A percentile compares a stretch with the other conserved stretches of the same genome.
phyloP scores from a whole-genome alignment of 2,797 vertebrate genomes.

The Meriones psammophilus region DNA sequence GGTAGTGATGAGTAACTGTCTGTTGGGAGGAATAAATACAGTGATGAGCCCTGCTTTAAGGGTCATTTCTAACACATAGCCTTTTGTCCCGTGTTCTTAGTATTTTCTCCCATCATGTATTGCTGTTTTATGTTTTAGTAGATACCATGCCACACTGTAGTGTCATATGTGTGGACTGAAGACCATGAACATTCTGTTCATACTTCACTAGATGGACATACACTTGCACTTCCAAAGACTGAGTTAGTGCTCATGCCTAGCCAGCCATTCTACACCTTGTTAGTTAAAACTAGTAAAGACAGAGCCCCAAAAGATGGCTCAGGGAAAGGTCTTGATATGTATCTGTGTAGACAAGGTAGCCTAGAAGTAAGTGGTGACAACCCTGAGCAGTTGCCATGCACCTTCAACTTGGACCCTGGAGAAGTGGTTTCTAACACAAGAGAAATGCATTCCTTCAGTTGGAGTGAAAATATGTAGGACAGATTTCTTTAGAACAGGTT shows the following conservation, averaged over 20 bases:
- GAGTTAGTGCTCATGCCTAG: not conserved
- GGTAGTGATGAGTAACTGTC: not conserved
- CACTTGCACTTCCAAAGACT: not conserved
- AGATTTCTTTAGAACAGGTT: not conserved
- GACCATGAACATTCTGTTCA: not conserved
- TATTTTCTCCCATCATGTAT: not conserved
- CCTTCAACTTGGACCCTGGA: fast-evolving
- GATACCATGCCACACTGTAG: not conserved
- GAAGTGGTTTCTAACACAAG: not conserved
- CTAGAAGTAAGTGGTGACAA: not conserved
- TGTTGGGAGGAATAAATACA: not conserved
- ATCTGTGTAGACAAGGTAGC: not conserved
- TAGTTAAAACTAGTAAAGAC: not conserved
- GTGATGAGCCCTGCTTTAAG: not conserved
- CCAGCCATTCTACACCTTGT: not conserved
- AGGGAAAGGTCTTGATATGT: not conserved
- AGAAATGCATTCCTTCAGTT: not conserved
- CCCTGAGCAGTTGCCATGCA: not conserved
- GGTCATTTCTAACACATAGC: not conserved
- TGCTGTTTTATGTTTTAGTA: not conserved
- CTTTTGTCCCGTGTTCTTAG: not conserved
- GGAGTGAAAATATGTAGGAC: not conserved
- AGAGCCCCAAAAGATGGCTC: not conserved
- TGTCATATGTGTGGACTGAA: not conserved
- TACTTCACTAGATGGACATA: not conserved